Percentiles rank a stretch among this genome's conserved stretches.
Evolutionary conservation across 2,797 vertebrate species (phyloP).

Genomic region (Girardinus metallicus): DNA sequence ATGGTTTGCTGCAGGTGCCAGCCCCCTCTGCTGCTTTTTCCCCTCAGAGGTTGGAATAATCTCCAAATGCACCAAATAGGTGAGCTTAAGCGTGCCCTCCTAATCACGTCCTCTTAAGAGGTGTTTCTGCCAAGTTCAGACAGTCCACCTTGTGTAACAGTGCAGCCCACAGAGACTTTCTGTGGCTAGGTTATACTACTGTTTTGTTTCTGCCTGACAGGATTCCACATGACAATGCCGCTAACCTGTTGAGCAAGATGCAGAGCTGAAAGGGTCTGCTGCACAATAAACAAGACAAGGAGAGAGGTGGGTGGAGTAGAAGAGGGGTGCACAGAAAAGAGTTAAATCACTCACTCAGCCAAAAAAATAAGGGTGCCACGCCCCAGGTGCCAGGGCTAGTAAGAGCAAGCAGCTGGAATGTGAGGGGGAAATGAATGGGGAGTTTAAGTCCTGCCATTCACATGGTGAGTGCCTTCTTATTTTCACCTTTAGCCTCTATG

Average conservation of each 20-base stretch:
- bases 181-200: slow-evolving; percentile 21
- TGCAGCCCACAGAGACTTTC: slow-evolving; percentile 2
- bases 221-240: slow-evolving; percentile 62
- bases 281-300: slow-evolving; percentile 68
- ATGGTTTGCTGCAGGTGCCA: slow-evolving; percentile 76
- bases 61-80: slow-evolving; percentile 41
- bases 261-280: slow-evolving; percentile 61
- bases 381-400: slow-evolving; percentile 81
- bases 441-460: slow-evolving; percentile 79
- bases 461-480: slow-evolving; percentile 75
- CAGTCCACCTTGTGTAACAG: slow-evolving; percentile 1
- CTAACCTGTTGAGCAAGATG: slow-evolving; percentile 76
- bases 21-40: slow-evolving; percentile 43
- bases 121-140: slow-evolving; percentile 13
- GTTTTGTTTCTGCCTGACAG: slow-evolving; percentile 57
- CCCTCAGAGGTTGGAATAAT: slow-evolving; percentile 42
- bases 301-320: slow-evolving; percentile 58
- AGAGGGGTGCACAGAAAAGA: slow-evolving; percentile 63
- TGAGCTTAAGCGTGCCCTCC: slow-evolving; percentile 24
- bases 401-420: slow-evolving; percentile 81
- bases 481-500: slow-evolving; percentile 56
- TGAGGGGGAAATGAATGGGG: slow-evolving; percentile 79
- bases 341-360: slow-evolving; percentile 73
- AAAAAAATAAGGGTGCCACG: slow-evolving; percentile 76
- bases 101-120: slow-evolving; percentile 5